A percentile compares a stretch with the other conserved stretches of the same genome.
phyloP scores from a whole-genome alignment of 2,888 invertebrate species.

The Cryptocephalus moraei region DNA sequence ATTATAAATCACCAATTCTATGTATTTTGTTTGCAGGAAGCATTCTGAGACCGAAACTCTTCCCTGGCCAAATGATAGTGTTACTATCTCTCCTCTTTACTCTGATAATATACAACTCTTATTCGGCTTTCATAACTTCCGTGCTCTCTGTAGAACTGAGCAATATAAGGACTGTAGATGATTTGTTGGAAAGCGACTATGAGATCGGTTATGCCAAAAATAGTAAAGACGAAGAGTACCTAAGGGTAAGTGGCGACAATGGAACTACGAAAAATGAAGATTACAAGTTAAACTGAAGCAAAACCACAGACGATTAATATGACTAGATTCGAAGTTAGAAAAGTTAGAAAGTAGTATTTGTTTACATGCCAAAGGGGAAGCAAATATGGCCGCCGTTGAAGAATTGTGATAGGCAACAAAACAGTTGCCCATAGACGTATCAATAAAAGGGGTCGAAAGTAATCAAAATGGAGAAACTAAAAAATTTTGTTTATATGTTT shows the following conservation, averaged over 20 bases:
- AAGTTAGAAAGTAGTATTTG: background rate
- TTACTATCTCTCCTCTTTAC: slow-evolving; percentile 50
- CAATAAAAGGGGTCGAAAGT: too few relatives aligned
- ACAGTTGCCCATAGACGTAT: too few relatives aligned
- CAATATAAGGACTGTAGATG: slow-evolving; percentile 46
- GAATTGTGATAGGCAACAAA: too few relatives aligned
- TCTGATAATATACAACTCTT: slow-evolving; percentile 53
- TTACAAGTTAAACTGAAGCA: too few relatives aligned
- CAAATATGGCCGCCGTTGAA: too few relatives aligned
- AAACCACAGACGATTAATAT: too few relatives aligned
- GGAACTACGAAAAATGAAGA: too few relatives aligned
- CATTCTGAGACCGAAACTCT: slow-evolving; percentile 45
- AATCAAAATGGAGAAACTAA: too few relatives aligned
- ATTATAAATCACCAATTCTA: too few relatives aligned
- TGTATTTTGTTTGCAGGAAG: slow-evolving; percentile 42
- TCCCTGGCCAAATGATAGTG: slow-evolving; percentile 48
- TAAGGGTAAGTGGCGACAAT: slow-evolving; percentile 40
- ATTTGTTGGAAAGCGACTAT: slow-evolving; percentile 48
- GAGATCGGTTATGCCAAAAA: slow-evolving; percentile 50
- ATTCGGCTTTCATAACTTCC: slow-evolving; percentile 57
- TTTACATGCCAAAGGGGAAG: too few relatives aligned
- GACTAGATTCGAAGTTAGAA: background rate
- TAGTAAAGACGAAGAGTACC: slow-evolving; percentile 51
- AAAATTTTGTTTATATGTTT: too few relatives aligned
- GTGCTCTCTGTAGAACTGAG: slow-evolving; percentile 50